Evolutionary conservation across 2,113 vertebrate genomes (phyloP).

Genomic region (Psittacara wagleri): DNA sequence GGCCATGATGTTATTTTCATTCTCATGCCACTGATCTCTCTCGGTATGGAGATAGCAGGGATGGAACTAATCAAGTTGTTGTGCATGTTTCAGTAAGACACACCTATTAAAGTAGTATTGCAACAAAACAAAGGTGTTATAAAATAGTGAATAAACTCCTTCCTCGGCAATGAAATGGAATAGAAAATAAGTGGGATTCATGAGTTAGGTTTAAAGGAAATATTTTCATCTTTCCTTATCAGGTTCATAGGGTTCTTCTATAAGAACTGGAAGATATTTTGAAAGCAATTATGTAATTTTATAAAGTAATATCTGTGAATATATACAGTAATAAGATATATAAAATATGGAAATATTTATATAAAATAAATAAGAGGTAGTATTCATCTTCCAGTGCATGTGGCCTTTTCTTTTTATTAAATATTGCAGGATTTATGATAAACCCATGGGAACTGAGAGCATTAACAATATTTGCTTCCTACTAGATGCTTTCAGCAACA

Average conservation of each 20-base stretch:
- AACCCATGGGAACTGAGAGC: background rate
- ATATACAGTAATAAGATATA: background rate
- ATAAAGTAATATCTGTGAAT: background rate
- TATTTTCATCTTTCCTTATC: background rate
- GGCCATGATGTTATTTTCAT: background rate
- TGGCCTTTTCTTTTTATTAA: background rate
- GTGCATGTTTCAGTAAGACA: background rate
- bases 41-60: background rate
- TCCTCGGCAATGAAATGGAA: background rate
- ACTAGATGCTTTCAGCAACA: background rate
- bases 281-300: background rate
- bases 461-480: background rate
- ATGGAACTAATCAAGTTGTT: background rate
- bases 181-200: background rate
- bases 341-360: background rate
- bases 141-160: background rate
- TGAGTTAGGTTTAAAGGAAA: background rate
- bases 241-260: rapidly evolving
- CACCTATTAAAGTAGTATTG: background rate
- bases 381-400: background rate
- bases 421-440: background rate
- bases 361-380: background rate
- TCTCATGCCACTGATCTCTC: background rate
- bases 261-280: background rate
- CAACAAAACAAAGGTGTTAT: background rate